These are phyloP conservation scores for Callopanchax toddi DNA, from an alignment of 2,113 vertebrate genomes.

Conservation along the genomic window DNA sequence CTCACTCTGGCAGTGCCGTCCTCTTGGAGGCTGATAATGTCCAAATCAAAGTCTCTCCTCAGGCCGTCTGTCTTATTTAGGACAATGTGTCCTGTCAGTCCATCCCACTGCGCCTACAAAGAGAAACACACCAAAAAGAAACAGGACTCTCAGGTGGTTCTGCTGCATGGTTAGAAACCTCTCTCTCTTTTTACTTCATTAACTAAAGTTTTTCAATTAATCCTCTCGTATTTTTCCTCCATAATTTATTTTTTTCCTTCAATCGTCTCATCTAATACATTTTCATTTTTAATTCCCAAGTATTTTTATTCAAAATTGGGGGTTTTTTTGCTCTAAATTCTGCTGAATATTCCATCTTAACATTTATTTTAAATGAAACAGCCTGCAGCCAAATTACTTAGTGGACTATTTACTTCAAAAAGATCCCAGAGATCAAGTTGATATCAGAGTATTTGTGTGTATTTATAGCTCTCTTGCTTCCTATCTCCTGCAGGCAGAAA, in stretches of 20 bases:
- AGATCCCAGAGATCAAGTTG: not conserved
- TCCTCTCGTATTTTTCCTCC: too few relatives aligned
- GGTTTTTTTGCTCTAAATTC: too few relatives aligned
- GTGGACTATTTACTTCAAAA: not conserved
- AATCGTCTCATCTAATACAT: too few relatives aligned
- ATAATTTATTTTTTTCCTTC: too few relatives aligned
- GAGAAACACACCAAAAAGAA: conserved; percentile 33
- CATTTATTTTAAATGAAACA: too few relatives aligned
- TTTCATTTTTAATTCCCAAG: too few relatives aligned
- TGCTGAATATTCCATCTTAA: too few relatives aligned
- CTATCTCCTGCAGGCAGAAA: not conserved
- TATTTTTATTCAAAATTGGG: too few relatives aligned
- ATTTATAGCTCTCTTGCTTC: not conserved
- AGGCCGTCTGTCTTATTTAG: conserved; percentile 96
- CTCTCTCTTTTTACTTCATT: too few relatives aligned
- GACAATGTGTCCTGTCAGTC: conserved; percentile 94
- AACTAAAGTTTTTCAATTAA: too few relatives aligned
- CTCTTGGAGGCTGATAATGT: conserved; percentile 97
- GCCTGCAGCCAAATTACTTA: not conserved
- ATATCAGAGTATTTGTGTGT: not conserved
- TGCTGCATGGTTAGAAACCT: too few relatives aligned
- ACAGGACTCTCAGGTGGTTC: too few relatives aligned
- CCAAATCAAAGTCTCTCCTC: conserved; percentile 95
- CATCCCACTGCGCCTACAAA: conserved; percentile 92
- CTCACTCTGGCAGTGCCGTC: conserved; percentile 94